Conservation (phyloP, 2,797 vertebrate species). For the Darevskia mixta region DNA sequence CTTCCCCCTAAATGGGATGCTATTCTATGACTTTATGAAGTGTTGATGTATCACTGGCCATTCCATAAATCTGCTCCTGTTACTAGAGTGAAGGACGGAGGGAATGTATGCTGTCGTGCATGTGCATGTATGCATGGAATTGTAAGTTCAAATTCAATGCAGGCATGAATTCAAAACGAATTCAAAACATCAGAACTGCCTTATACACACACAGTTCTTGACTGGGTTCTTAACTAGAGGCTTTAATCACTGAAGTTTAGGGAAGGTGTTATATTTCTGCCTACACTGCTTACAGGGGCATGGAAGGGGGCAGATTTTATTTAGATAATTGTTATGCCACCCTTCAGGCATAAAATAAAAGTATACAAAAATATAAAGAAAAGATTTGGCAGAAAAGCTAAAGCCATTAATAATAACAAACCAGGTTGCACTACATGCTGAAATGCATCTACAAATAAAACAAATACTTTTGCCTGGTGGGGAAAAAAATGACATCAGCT, state of each 20-base stretch:
- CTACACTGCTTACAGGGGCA: neutral
- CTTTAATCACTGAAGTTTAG: neutral
- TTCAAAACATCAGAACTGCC: neutral
- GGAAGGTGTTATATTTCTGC: neutral
- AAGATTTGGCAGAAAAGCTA: neutral
- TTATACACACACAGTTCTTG: fast-evolving
- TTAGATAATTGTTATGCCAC: neutral
- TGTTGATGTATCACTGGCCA: neutral
- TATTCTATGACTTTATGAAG: neutral
- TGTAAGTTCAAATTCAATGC: neutral
- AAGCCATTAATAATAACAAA: neutral
- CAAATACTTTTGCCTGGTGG: neutral
- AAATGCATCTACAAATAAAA: neutral
- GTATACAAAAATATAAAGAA: neutral
- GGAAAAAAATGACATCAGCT: neutral
- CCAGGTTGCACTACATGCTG: neutral
- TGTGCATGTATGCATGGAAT: neutral
- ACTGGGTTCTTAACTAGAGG: neutral
- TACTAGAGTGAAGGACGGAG: too few species aligned
- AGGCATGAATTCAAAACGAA: neutral
- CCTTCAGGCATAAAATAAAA: neutral
- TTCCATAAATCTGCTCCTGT: constrained; percentile 18
- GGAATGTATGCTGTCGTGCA: neutral
- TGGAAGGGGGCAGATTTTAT: neutral
- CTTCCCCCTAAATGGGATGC: neutral